Evolutionary conservation across 1,140 invertebrate species (phyloP).

Genomic region (Drepana arcuata): DNA sequence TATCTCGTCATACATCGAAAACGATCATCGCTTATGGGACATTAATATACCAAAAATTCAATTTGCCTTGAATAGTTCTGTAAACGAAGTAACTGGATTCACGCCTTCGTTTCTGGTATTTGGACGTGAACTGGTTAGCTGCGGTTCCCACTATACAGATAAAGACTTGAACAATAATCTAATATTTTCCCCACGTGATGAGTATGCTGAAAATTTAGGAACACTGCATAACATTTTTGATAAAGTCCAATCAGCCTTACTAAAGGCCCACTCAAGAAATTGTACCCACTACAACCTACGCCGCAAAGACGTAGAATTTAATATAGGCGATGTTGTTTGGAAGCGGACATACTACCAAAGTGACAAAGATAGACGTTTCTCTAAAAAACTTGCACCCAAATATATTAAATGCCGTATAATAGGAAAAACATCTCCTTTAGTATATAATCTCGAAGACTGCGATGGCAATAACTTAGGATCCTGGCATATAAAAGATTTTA

Average conservation of each 20-base stretch:
- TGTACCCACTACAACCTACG: slow-evolving; percentile 5
- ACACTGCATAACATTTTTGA: slow-evolving; percentile 6
- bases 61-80: slow-evolving; percentile 11
- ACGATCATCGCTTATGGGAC: slow-evolving; percentile 12
- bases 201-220: slow-evolving; percentile 13
- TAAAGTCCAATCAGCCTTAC: slow-evolving; percentile 10
- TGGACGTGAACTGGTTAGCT: slow-evolving; percentile 10
- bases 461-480: too few relatives aligned
- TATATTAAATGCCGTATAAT: slow-evolving; percentile 8
- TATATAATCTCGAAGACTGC: too few relatives aligned
- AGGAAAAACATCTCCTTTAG: slow-evolving; percentile 6
- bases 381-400: slow-evolving; percentile 10
- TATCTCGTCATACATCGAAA: slow-evolving; percentile 6
- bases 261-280: slow-evolving; percentile 8
- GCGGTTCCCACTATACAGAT: slow-evolving; percentile 12
- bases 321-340: slow-evolving; percentile 12
- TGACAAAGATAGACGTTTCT: slow-evolving; percentile 6
- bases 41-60: slow-evolving; percentile 4
- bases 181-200: slow-evolving; percentile 9
- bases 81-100: slow-evolving; percentile 7
- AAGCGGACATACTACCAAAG: slow-evolving; percentile 7
- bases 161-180: slow-evolving; percentile 2
- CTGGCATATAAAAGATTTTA: too few relatives aligned
- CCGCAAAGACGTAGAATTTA: slow-evolving; percentile 8
- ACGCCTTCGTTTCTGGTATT: slow-evolving; percentile 12